These are phyloP conservation scores for Menidia menidia DNA, from an alignment of 2,797 vertebrate genomes.

Conservation along the genomic window DNA sequence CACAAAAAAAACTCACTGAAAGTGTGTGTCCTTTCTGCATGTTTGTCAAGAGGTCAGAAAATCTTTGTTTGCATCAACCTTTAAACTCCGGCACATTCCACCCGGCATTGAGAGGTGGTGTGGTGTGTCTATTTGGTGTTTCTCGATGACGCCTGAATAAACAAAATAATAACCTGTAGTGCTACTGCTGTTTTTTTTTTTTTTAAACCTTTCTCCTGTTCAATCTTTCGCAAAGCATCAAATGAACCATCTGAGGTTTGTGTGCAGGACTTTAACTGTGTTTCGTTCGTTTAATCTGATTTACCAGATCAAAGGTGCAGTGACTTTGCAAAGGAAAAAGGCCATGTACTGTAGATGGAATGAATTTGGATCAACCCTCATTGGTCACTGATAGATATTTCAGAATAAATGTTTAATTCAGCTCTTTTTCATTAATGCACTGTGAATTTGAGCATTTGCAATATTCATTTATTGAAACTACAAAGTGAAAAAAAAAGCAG, in stretches of 20 bases:
- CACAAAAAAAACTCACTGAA: neutral
- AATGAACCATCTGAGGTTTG: constrained; percentile 25
- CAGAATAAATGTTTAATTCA: neutral
- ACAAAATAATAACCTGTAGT: constrained; percentile 18
- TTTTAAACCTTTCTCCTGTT: constrained; percentile 24
- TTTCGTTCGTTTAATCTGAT: neutral
- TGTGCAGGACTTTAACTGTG: constrained; percentile 28
- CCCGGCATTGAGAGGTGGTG: neutral
- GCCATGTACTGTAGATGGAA: neutral
- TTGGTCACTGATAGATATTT: neutral
- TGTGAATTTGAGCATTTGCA: neutral
- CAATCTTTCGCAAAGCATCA: constrained; percentile 30
- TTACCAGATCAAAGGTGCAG: neutral
- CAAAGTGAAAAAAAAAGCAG: constrained; percentile 22
- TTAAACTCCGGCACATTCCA: constrained; percentile 20
- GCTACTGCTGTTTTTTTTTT: constrained; percentile 9
- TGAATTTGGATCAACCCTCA: constrained; percentile 4
- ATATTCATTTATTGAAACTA: neutral
- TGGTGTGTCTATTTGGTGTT: neutral
- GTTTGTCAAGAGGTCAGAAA: constrained; percentile 14
- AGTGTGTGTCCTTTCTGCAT: neutral
- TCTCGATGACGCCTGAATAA: constrained; percentile 27
- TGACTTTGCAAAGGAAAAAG: neutral
- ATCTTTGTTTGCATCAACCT: constrained; percentile 7
- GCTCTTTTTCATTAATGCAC: neutral